A percentile compares a stretch with the other conserved stretches of the same genome.
Evolutionary conservation across 2,797 vertebrate species (phyloP).

Genomic region (Glossophaga mutica): DNA sequence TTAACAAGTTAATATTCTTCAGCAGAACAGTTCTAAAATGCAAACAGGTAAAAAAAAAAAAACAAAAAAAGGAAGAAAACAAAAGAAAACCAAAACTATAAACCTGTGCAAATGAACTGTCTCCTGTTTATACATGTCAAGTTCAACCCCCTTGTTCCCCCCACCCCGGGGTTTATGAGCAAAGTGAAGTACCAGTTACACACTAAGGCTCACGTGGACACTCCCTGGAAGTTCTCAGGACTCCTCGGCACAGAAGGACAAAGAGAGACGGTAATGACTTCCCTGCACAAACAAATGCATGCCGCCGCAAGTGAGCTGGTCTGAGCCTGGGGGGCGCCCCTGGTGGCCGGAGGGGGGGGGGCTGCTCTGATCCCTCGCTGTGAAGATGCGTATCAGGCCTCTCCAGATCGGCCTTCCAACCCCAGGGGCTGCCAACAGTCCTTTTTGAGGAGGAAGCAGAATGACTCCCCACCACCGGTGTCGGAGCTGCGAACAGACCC

Average conservation of each 20-base stretch:
- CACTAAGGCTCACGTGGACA: not conserved
- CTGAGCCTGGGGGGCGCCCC: not conserved
- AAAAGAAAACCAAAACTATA: not conserved
- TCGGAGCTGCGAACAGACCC: slow-evolving; percentile 16
- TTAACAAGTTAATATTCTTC: not conserved
- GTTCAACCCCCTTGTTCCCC: not conserved
- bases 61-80: too few species aligned
- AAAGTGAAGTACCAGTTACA: not conserved
- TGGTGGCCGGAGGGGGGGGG: not conserved
- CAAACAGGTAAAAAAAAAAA: not conserved
- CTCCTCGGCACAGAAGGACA: not conserved
- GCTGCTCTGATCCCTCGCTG: slow-evolving; percentile 28
- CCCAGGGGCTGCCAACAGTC: not conserved
- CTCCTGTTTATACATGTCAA: not conserved
- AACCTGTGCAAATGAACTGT: not conserved
- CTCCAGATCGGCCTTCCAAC: not conserved
- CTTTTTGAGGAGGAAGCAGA: not conserved
- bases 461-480: not conserved
- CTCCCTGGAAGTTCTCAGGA: slow-evolving; percentile 5
- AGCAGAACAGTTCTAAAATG: slow-evolving; percentile 11
- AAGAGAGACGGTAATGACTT: slow-evolving; percentile 44
- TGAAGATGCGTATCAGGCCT: not conserved
- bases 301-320: not conserved
- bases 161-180: not conserved
- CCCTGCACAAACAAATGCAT: slow-evolving; percentile 24